Evolutionary conservation across 2,113 vertebrate species (phyloP).

Genomic region (Apus apus): DNA sequence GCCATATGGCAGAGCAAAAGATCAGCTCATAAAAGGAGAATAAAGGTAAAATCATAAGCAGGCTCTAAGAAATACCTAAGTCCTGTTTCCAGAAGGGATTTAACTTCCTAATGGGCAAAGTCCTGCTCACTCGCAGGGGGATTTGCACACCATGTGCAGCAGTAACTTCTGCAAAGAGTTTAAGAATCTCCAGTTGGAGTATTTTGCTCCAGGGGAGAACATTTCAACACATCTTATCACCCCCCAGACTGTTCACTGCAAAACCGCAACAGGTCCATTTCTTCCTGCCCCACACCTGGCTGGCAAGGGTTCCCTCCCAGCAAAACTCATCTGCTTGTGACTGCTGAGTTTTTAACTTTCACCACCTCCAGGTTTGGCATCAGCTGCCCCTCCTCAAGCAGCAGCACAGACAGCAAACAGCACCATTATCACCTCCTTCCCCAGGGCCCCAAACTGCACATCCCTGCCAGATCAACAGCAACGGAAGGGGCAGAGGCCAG

Average conservation of each 20-base stretch:
- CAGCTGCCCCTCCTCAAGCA: not conserved
- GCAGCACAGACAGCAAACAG: not conserved
- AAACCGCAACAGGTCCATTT: rapidly evolving
- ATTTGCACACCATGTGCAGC: not conserved
- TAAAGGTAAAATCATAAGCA: not conserved
- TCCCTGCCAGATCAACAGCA: not conserved
- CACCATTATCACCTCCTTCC: not conserved
- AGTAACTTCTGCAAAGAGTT: not conserved
- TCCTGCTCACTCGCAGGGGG: not conserved
- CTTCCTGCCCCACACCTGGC: not conserved
- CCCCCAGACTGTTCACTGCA: rapidly evolving
- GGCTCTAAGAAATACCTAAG: not conserved
- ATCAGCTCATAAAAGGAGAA: not conserved
- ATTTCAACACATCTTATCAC: not conserved
- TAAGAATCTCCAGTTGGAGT: not conserved
- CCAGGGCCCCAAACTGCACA: not conserved
- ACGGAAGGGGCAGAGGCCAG: not conserved
- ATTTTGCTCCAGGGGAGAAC: not conserved
- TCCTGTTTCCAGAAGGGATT: not conserved
- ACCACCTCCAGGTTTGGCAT: not conserved
- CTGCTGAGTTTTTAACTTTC: not conserved
- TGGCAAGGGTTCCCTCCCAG: not conserved
- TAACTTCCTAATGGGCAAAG: not conserved
- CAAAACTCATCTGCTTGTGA: not conserved
- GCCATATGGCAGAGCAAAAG: not conserved